Evolutionary conservation across 2,113 vertebrate genomes (phyloP), one percentile per base, ranked within the genome.

Genomic region (Zosterops japonicus): DNA sequence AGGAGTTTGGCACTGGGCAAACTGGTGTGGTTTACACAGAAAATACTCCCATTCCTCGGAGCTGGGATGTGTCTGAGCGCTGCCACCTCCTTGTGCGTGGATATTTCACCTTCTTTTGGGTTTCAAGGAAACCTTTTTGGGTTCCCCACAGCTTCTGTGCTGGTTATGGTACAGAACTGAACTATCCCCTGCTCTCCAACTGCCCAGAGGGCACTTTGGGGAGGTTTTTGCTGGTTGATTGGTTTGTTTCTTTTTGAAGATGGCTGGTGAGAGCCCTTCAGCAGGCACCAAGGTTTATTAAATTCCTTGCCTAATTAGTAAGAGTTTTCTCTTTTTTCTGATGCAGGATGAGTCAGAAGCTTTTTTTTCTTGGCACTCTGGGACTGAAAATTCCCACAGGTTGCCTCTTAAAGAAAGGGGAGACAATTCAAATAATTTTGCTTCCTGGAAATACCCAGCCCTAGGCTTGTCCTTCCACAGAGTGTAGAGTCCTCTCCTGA

Each of bases 11-110:
- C 1, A 3, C 31, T 36, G 33, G 41, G 41, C 35, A 87, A 42
- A 33, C 1, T 20, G 22, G 15, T 17, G n/a, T 35, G 42, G 35
- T 33, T 42, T 41, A n/a, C 21, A 28, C 20, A 60, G 71, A 53
- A 79, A 41, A 53, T 2, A 22, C 0, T 6, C 23, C 1, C 0
- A 2, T 70, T 28, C 33, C 50, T 27, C 0, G 0, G 41, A 76
- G 53, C 28, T 3, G 3, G 42, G 49, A 67, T 29, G 55, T 18
- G 27, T 22, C 64, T 17, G 23, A 33, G 68, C 0, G 0, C 53
- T 31, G 21, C 12, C 5, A 0, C 24, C 68, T 72, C 63, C 61
- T 65, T 6, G 6, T 7, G 14, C 0, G 0, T 4, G 35, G 14
- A 29, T 11, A 41, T 47, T 7, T 59, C 21, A 77, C 29, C n/a